Percentiles rank a stretch among this genome's conserved stretches.
phyloP scores from a whole-genome alignment of 1,140 invertebrate genomes.

The Helicoverpa armigera region DNA sequence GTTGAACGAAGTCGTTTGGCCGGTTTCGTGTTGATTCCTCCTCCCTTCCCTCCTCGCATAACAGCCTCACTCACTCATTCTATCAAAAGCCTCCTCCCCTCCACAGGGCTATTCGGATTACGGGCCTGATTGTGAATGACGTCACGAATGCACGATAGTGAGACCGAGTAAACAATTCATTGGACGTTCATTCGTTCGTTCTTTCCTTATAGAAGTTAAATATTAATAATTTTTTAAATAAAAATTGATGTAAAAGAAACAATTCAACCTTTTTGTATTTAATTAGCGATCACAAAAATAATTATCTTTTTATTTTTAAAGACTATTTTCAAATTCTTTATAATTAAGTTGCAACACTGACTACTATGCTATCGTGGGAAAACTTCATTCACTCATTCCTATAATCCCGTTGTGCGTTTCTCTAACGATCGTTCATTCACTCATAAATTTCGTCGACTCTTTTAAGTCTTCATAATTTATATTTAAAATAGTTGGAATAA shows the following conservation, averaged over 20 bases:
- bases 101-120: constrained; percentile 27
- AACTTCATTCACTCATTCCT: constrained; percentile 56
- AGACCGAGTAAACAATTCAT: background rate
- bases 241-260: background rate
- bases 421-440: constrained; percentile 61
- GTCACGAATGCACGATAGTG: constrained; percentile 7
- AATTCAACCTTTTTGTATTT: background rate
- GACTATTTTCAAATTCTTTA: background rate
- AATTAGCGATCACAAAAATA: background rate
- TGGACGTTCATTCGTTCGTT: constrained; percentile 27
- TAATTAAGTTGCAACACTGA: constrained; percentile 58
- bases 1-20: constrained; percentile 84
- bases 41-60: constrained; percentile 67
- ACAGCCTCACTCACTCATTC: constrained; percentile 54
- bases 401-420: constrained; percentile 6
- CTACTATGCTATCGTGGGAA: constrained; percentile 43
- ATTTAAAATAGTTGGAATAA: constrained; percentile 55
- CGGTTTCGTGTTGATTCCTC: constrained; percentile 78
- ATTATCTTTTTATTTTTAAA: background rate
- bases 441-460: constrained; percentile 79
- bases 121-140: constrained; percentile 14
- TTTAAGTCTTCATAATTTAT: constrained; percentile 66
- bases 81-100: constrained; percentile 75
- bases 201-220: background rate
- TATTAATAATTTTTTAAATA: background rate